phyloP scores from a whole-genome alignment of 2,797 vertebrate species.

The Chromis chromis region DNA sequence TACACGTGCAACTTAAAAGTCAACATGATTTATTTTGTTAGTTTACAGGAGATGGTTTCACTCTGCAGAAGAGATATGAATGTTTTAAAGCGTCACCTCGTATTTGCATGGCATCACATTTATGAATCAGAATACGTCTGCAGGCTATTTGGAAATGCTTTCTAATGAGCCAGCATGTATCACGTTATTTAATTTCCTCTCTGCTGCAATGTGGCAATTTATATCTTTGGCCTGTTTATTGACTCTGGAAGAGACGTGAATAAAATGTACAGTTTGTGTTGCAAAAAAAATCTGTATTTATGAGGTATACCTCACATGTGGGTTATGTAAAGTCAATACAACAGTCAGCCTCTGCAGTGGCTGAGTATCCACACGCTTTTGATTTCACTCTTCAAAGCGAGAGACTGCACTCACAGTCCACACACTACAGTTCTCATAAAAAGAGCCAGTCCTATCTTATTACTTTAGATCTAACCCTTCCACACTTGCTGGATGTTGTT shows the following conservation, averaged over 20 bases:
- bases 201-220: conserved; percentile 17
- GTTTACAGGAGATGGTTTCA: conserved; percentile 24
- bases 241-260: background rate
- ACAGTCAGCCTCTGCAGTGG: conserved; percentile 66
- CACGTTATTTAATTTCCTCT: conserved; percentile 14
- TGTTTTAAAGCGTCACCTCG: conserved; percentile 26
- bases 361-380: conserved; percentile 60
- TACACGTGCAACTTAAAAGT: background rate
- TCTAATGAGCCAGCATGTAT: conserved; percentile 39
- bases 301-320: conserved; percentile 36
- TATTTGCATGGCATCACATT: conserved; percentile 46
- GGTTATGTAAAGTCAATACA: conserved; percentile 72
- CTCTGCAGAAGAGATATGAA: background rate
- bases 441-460: conserved; percentile 51
- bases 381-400: conserved; percentile 71
- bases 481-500: conserved; percentile 52
- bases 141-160: conserved; percentile 45
- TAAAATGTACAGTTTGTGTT: conserved; percentile 4
- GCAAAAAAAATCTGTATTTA: conserved; percentile 31
- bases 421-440: conserved; percentile 53
- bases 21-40: conserved; percentile 20
- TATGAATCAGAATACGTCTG: conserved; percentile 39
- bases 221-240: background rate
- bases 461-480: conserved; percentile 60
- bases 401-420: conserved; percentile 56